Evolutionary conservation across 2,888 invertebrate genomes (phyloP), one percentile per base, ranked within the genome.

Genomic region (Rosalia funebris): DNA sequence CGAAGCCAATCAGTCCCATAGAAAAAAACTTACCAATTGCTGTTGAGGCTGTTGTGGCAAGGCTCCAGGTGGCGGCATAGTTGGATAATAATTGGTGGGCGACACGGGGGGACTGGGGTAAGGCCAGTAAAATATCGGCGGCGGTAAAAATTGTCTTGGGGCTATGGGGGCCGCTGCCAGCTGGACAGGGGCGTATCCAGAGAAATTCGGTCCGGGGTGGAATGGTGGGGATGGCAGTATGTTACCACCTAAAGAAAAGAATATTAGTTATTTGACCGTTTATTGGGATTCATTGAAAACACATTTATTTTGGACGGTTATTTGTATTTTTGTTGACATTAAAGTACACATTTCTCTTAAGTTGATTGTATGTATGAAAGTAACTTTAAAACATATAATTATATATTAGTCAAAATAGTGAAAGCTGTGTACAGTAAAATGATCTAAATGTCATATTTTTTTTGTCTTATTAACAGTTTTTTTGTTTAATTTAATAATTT

Each of bases 21-120:
- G 11, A 44, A 20, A 39, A n/a, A 15, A 36, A 57, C 59, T 55
- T 50, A 70, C 70, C 68, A 71, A 74, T 41, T 75, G 73, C 61
- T 78, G 86, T 79, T 59, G 74, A 52, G 77, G 80, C 55, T 74
- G 76, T 7, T 73, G 77, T 31, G 75, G 76, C 54, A 72, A 42
- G 9, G 77, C 75, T 50, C 77, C 76, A 50, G 76, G 80, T 36
- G 81, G 79, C 48, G 80, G 80, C 71, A 86, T 85, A 16, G 89
- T 86, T 63, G 90, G 90, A 77, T 90, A 93, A 81, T 93, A 93
- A 73, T 90, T 92, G 34, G 95, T 95, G 0, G 96, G 96, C 39
- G 95, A 95, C 12, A 96, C 95, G 0, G 96, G 96, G 34, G 96
- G 96, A 73, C 95, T 95, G 44, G 96, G 95, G 83, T 96, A 96